Evolutionary conservation across 2,797 vertebrate genomes (phyloP), one percentile per base, ranked within the genome.

Genomic region (Saxicola maurus): DNA sequence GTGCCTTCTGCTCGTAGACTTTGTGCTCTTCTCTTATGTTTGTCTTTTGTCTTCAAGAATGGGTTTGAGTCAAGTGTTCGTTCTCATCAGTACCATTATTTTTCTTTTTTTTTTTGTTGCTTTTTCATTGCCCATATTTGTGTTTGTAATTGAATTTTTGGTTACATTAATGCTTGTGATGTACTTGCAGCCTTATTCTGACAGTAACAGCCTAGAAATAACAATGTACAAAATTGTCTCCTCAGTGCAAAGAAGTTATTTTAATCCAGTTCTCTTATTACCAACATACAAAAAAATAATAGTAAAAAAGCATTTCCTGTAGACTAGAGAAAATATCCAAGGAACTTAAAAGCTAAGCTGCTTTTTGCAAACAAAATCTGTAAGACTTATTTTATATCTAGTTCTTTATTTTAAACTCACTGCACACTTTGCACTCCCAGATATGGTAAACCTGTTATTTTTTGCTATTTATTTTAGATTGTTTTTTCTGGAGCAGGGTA

Each of bases 391-490:
- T 66, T 79, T 86, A 74, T 86, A 68, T 9, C n/a, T 51, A 42
- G 35, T 65, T 49, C n/a, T 86, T 78, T 53, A 10, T 87, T 79
- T 87, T 79, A 75, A 43, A 18, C 23, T 86, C 38, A 25, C 62
- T 93, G 13, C 24, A 17, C 37, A 43, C 40, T 90, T 85, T 85
- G 9, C 25, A 55, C 27, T 59, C 25, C 4, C 6, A 90, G 79
- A 45, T 15, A 56, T 61, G 40, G 52, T 51, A 81, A 77, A n/a
- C 35, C 31, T 69, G n/a, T 43, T 53, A 11, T 60, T 7, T 59
- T 89, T 91, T 88, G 91, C 24, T 10, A 3, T 82, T 91, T 89
- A 60, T 78, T 72, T 48, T 14, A 68, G 43, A 53, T 49, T 85
- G 48, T 75, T 19, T 74, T 31, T 71, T 30, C 53, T 72, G 35